Evolutionary conservation across 2,113 vertebrate species (phyloP).

Genomic region (Alces alces): DNA sequence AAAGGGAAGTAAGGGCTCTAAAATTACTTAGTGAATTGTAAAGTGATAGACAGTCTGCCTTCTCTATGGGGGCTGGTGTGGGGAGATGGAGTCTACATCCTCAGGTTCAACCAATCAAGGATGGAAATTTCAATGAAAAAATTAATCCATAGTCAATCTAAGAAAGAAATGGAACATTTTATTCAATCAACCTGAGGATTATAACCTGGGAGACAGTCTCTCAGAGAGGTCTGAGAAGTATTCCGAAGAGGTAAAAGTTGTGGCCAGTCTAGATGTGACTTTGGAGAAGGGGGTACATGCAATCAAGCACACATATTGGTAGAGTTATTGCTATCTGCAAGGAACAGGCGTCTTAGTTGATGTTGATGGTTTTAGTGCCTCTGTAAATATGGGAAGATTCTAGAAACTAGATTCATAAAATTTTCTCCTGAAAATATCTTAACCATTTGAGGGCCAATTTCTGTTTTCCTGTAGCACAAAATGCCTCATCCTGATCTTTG

Average conservation of each 20-base stretch:
- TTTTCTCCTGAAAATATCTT: background rate
- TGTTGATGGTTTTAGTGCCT: background rate
- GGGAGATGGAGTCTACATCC: background rate
- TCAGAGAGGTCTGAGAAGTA: background rate
- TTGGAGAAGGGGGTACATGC: background rate
- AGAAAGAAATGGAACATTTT: background rate
- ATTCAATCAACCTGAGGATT: background rate
- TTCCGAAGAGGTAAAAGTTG: background rate
- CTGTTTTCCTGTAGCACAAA: background rate
- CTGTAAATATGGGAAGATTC: background rate
- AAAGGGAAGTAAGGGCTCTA: background rate
- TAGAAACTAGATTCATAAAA: background rate
- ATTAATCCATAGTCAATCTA: background rate
- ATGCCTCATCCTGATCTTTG: background rate
- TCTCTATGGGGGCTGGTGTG: background rate
- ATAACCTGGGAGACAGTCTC: background rate
- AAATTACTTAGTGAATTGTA: background rate
- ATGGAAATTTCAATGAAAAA: background rate
- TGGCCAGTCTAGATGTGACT: background rate
- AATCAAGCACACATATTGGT: background rate
- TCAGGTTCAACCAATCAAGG: background rate
- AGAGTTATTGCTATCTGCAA: background rate
- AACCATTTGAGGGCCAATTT: background rate
- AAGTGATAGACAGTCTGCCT: background rate
- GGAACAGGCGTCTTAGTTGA: background rate